phyloP scores from a whole-genome alignment of 2,113 vertebrate species.

The Microcebus lehilahytsara region DNA sequence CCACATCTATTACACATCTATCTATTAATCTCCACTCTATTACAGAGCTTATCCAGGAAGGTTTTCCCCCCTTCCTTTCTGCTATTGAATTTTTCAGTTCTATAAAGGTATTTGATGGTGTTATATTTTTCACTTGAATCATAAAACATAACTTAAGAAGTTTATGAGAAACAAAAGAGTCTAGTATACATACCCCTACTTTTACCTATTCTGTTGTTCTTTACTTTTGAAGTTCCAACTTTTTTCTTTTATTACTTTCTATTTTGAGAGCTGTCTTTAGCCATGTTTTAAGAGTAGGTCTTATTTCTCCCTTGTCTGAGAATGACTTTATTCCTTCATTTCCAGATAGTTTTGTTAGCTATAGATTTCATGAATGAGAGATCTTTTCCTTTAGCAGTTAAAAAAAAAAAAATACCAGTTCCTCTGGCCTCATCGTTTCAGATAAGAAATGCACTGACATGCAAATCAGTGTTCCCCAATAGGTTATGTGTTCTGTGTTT shows the following conservation, averaged over 20 bases:
- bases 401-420: neutral
- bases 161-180: neutral
- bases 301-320: neutral
- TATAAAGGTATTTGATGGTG: neutral
- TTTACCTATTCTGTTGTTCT: neutral
- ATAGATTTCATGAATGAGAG: neutral
- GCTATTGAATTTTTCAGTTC: too few relatives aligned
- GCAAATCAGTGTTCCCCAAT: neutral
- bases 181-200: neutral
- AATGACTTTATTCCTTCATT: neutral
- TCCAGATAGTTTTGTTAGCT: neutral
- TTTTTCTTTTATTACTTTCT: neutral
- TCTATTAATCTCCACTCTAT: too few relatives aligned
- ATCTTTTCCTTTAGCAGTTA: neutral
- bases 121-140: neutral
- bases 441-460: neutral
- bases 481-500: neutral
- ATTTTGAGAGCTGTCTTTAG: neutral
- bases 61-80: too few relatives aligned
- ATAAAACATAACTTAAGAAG: neutral
- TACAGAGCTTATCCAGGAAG: too few relatives aligned
- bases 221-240: neutral
- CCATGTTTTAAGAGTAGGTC: neutral
- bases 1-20: neutral
- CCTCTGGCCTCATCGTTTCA: neutral